Evolutionary conservation across 2,888 invertebrate genomes (phyloP).

Genomic region (Muscina levida): DNA sequence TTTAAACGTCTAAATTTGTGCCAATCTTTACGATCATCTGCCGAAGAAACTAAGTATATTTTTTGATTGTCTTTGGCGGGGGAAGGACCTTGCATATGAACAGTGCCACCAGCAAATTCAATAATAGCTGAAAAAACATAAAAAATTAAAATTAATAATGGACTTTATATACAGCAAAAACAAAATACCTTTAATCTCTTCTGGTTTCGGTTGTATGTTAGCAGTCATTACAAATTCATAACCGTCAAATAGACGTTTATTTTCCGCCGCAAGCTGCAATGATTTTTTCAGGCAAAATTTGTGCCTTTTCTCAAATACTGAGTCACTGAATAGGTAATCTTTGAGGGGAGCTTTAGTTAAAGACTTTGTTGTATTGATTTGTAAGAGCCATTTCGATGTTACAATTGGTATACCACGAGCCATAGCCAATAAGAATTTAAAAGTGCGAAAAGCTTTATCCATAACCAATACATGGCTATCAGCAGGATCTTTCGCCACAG

Average conservation of each 20-base stretch:
- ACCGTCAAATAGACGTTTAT: constrained; percentile 65
- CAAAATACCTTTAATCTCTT: constrained; percentile 69
- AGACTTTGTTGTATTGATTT: constrained; percentile 57
- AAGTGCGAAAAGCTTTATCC: constrained; percentile 81
- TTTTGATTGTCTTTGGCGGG: constrained; percentile 50
- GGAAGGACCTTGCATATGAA: constrained; percentile 56
- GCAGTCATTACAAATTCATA: constrained; percentile 70
- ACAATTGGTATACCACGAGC: constrained; percentile 84
- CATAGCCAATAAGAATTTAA: constrained; percentile 83
- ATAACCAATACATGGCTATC: constrained; percentile 82
- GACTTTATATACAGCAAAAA: background rate
- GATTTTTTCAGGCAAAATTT: constrained; percentile 70
- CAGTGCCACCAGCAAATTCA: constrained; percentile 69
- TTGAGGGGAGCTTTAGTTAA: constrained; percentile 35
- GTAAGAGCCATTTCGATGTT: constrained; percentile 69
- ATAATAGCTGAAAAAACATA: constrained; percentile 69
- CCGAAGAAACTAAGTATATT: constrained; percentile 69
- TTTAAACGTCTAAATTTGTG: constrained; percentile 67
- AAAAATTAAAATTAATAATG: background rate
- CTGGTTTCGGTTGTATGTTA: constrained; percentile 68
- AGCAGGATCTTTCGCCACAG: constrained; percentile 80
- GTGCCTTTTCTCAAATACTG: constrained; percentile 69
- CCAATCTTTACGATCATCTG: constrained; percentile 70
- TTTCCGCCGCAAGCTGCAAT: constrained; percentile 65
- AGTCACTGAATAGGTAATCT: constrained; percentile 65